Evolutionary conservation across 2,113 vertebrate genomes (phyloP).

Genomic region (Rallus limicola): DNA sequence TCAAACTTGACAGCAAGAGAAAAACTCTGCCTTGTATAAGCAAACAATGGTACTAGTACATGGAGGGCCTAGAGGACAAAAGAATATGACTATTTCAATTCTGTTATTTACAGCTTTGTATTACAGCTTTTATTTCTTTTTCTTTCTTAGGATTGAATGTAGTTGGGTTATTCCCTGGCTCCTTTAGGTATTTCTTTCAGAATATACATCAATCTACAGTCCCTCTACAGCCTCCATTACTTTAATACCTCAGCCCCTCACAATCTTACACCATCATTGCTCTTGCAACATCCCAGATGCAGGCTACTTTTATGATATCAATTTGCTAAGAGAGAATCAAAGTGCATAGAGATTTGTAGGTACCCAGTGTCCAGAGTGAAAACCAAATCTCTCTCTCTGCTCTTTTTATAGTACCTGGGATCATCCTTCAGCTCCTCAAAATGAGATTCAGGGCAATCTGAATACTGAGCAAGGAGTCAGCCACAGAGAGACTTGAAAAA

Average conservation of each 20-base stretch:
- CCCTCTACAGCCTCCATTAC: neutral
- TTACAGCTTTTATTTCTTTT: constrained; percentile 20
- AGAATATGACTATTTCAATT: constrained; percentile 4
- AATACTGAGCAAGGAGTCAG: neutral
- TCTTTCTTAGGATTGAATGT: neutral
- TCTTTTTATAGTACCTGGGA: neutral
- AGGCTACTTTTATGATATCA: neutral
- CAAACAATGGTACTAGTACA: neutral
- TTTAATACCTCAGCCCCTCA: neutral
- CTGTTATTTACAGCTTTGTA: constrained; percentile 42
- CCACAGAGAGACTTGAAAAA: neutral
- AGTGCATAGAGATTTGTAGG: neutral
- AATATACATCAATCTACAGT: neutral
- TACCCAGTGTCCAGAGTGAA: neutral
- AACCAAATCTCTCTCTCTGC: neutral
- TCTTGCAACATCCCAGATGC: neutral
- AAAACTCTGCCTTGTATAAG: constrained; percentile 20
- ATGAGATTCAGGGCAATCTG: neutral
- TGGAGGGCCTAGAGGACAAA: constrained; percentile 34
- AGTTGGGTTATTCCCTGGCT: neutral
- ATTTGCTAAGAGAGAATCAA: neutral
- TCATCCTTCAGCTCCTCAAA: neutral
- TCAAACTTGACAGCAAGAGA: constrained; percentile 22
- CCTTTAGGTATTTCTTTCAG: constrained; percentile 11
- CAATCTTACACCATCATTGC: neutral